Evolutionary conservation across 2,888 invertebrate genomes (phyloP).

Genomic region (Tachina fera): DNA sequence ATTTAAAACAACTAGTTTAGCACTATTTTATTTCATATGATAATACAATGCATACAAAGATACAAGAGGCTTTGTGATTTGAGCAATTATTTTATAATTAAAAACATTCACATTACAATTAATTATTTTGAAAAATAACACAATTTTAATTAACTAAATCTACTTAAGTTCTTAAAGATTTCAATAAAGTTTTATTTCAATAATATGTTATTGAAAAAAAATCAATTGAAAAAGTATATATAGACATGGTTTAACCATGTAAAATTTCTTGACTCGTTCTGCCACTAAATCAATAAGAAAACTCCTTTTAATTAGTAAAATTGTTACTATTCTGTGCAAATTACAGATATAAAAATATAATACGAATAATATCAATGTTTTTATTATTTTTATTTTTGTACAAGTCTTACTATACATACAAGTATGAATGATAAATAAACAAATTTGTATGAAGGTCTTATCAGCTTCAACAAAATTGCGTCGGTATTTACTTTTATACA

Average conservation of each 20-base stretch:
- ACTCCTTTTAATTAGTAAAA: conserved; percentile 52
- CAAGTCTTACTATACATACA: not conserved
- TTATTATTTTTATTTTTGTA: not conserved
- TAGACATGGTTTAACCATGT: not conserved
- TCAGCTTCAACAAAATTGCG: not conserved
- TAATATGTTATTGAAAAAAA: not conserved
- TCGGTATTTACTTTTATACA: conserved; percentile 13
- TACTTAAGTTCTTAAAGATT: no score
- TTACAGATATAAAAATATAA: not conserved
- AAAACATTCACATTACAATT: no score
- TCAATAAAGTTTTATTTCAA: no score
- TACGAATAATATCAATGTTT: not conserved
- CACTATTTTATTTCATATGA: no score
- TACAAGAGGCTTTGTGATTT: no score
- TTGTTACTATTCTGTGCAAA: conserved; percentile 31
- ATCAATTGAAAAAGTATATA: not conserved
- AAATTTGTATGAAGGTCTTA: not conserved
- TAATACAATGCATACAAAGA: no score
- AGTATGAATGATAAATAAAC: not conserved
- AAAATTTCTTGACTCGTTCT: not conserved
- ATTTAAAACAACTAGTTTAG: no score
- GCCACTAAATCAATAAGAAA: conserved; percentile 19
- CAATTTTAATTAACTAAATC: no score
- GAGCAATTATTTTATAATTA: no score
- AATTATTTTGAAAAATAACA: no score